phyloP scores from a whole-genome alignment of 1,140 invertebrate genomes.

The Bombus sibiricus region DNA sequence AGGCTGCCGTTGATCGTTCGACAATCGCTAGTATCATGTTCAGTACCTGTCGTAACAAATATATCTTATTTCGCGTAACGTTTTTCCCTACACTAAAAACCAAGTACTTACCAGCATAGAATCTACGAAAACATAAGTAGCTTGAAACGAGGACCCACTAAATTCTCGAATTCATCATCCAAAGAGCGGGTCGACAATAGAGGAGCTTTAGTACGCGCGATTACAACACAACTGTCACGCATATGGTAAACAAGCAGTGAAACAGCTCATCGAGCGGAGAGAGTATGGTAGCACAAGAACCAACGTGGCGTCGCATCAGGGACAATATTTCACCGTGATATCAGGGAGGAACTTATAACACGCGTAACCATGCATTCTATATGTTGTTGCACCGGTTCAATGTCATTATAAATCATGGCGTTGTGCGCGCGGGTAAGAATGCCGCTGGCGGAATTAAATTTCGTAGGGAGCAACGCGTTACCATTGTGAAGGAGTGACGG shows the following conservation, averaged over 20 bases:
- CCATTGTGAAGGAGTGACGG: constrained; percentile 26
- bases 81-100: too few relatives aligned
- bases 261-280: constrained; percentile 11
- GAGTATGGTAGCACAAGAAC: not conserved
- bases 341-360: constrained; percentile 32
- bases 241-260: not conserved
- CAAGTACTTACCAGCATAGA: not conserved
- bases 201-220: not conserved
- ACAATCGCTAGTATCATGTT: too few relatives aligned
- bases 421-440: constrained; percentile 41
- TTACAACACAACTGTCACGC: not conserved
- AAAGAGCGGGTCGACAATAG: not conserved
- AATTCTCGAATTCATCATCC: not conserved
- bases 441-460: constrained; percentile 59
- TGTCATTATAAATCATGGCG: constrained; percentile 56
- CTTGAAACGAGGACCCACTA: not conserved
- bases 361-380: constrained; percentile 33
- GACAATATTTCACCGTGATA: constrained; percentile 39
- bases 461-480: constrained; percentile 46
- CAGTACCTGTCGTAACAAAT: too few relatives aligned
- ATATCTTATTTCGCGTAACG: too few relatives aligned
- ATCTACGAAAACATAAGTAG: not conserved
- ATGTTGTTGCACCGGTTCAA: constrained; percentile 38
- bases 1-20: too few relatives aligned
- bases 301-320: not conserved